A percentile compares a stretch with the other conserved stretches of the same genome.
phyloP scores from a whole-genome alignment of 92 coral and sea anemone genomes.

The Diadumene lineata region DNA sequence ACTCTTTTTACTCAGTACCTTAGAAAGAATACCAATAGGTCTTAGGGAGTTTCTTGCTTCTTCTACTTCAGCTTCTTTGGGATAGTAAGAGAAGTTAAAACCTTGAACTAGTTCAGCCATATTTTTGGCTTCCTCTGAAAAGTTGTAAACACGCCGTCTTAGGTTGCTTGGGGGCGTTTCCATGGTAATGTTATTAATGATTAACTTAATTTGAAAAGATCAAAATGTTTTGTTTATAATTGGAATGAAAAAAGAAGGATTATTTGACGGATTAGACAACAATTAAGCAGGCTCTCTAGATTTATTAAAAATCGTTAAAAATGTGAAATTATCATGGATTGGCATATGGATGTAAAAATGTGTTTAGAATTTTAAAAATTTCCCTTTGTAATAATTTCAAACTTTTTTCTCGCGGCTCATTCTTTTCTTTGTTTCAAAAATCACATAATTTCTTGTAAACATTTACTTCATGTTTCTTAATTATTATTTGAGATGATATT shows the following conservation, averaged over 20 bases:
- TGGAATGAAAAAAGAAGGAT: background rate
- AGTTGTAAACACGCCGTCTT: slow-evolving; percentile 17
- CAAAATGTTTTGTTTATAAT: slow-evolving; percentile 6
- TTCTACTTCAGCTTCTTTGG: slow-evolving; percentile 71
- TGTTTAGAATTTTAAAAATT: too few relatives aligned
- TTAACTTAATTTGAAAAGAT: slow-evolving; percentile 19
- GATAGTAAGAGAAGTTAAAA: slow-evolving; percentile 56
- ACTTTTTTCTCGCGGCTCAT: too few relatives aligned
- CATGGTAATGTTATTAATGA: slow-evolving; percentile 57
- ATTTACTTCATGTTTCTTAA: too few relatives aligned
- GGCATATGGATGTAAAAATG: too few relatives aligned
- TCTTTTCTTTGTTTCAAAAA: too few relatives aligned
- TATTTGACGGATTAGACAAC: background rate
- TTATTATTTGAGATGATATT: too few relatives aligned
- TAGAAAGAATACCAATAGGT: slow-evolving; percentile 87
- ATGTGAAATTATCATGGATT: too few relatives aligned
- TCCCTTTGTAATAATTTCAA: too few relatives aligned
- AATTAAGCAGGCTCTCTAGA: background rate
- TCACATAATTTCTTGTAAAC: too few relatives aligned
- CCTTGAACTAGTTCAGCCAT: slow-evolving; percentile 43
- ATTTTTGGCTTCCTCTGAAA: too few relatives aligned
- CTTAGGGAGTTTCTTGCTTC: slow-evolving; percentile 78
- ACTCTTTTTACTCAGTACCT: slow-evolving; percentile 49
- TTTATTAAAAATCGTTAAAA: background rate
- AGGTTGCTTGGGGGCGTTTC: slow-evolving; percentile 49